These are phyloP conservation scores for Eustalomyia histrio DNA, from an alignment of 2,888 invertebrate species.

Conservation along the genomic window DNA sequence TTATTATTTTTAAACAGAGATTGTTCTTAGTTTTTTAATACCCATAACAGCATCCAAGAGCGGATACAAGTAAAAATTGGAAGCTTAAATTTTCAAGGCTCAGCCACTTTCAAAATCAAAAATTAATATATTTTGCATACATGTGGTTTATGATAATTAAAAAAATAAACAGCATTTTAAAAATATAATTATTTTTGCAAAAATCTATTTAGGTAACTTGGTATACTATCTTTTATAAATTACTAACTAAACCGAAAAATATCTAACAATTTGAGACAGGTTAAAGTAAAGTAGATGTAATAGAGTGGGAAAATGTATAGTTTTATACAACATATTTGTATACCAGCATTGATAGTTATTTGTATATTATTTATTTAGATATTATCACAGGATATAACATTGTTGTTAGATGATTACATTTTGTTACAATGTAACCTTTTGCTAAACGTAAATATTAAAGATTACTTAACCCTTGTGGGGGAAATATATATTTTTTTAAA, in stretches of 20 bases:
- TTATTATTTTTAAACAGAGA: too few species aligned
- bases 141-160: too few species aligned
- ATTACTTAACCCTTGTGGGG: too few species aligned
- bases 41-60: too few species aligned
- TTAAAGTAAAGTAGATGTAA: constrained; percentile 5
- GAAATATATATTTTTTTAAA: too few species aligned
- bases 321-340: constrained; percentile 20
- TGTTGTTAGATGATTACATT: constrained; percentile 43
- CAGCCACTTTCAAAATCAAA: too few species aligned
- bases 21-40: too few species aligned
- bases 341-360: constrained; percentile 17
- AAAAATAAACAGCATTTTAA: too few species aligned
- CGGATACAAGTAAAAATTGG: too few species aligned
- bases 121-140: too few species aligned
- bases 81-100: too few species aligned
- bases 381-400: constrained; percentile 49
- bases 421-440: constrained; percentile 34
- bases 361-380: constrained; percentile 29
- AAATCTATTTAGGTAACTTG: background rate
- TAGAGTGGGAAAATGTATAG: background rate
- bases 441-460: background rate
- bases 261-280: constrained; percentile 17
- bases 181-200: too few species aligned
- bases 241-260: background rate
- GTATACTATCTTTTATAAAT: background rate